These are phyloP conservation scores for Penaeus vannamei DNA, from an alignment of 1,140 invertebrate genomes.

Conservation along the genomic window DNA sequence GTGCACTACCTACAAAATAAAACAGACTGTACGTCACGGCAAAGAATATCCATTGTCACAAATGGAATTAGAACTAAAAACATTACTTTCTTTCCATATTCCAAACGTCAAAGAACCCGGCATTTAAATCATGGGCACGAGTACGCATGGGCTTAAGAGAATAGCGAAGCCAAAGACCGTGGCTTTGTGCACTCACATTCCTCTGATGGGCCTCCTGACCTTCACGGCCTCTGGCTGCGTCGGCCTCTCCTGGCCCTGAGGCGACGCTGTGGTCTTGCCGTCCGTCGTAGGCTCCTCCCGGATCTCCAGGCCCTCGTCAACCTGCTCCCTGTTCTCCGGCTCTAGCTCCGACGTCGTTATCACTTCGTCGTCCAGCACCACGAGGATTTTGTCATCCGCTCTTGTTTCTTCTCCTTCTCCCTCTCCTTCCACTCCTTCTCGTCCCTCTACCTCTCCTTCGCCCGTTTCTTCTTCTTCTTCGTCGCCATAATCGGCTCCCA, in stretches of 20 bases:
- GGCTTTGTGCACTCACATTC: slow-evolving; percentile 38
- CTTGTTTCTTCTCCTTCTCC: neutral
- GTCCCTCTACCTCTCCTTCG: neutral
- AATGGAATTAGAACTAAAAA: too few species aligned
- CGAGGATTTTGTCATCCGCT: too few species aligned
- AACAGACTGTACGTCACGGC: neutral
- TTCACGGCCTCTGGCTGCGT: neutral
- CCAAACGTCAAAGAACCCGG: neutral
- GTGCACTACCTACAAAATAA: neutral
- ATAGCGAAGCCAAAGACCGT: neutral
- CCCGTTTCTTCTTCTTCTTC: too few species aligned
- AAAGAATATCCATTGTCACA: too few species aligned
- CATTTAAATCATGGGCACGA: too few species aligned
- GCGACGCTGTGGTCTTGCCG: slow-evolving; percentile 7
- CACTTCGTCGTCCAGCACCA: too few species aligned
- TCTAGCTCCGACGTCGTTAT: neutral
- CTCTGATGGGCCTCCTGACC: slow-evolving; percentile 35
- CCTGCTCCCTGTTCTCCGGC: slow-evolving; percentile 34
- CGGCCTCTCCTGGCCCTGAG: neutral
- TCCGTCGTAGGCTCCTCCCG: slow-evolving; percentile 18
- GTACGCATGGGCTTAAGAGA: too few species aligned
- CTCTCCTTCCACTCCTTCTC: neutral
- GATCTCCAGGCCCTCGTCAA: slow-evolving; percentile 13
- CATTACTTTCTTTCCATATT: neutral
- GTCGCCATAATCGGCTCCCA: too few species aligned